Evolutionary conservation across 2,888 invertebrate genomes (phyloP).

Genomic region (Aleiodes alternator): DNA sequence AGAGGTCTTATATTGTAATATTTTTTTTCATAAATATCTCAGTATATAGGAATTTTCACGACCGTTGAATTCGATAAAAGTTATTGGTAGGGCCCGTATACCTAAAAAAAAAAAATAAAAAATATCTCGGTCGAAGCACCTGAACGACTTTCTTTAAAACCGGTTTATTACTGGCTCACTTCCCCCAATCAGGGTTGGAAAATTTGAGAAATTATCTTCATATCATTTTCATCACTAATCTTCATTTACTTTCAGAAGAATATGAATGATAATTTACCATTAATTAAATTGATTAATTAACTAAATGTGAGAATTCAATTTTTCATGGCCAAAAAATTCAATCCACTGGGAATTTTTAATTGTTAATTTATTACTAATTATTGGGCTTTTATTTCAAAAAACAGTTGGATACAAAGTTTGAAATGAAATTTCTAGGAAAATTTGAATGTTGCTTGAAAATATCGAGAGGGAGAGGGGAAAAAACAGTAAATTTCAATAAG

Average conservation of each 20-base stretch:
- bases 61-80: neutral
- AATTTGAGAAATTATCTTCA: constrained; percentile 11
- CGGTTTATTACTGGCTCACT: constrained; percentile 58
- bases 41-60: neutral
- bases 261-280: neutral
- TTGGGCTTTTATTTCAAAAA: no score
- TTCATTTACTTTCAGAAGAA: neutral
- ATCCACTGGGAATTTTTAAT: neutral
- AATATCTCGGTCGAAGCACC: constrained; percentile 44
- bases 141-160: constrained; percentile 63
- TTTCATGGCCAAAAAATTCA: neutral
- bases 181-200: constrained; percentile 36
- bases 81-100: constrained; percentile 27
- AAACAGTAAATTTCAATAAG: constrained; percentile 27
- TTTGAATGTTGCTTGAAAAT: neutral
- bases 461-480: constrained; percentile 3
- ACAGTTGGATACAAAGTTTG: no score
- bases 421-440: neutral
- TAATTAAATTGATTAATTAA: neutral
- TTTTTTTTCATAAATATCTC: no score
- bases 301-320: neutral
- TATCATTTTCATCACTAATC: neutral
- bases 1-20: no score
- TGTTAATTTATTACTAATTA: no score
- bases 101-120: neutral